Base-by-base conservation (phyloP, 1,140 invertebrate genomes). In the Drosophila lacertosa region DNA sequence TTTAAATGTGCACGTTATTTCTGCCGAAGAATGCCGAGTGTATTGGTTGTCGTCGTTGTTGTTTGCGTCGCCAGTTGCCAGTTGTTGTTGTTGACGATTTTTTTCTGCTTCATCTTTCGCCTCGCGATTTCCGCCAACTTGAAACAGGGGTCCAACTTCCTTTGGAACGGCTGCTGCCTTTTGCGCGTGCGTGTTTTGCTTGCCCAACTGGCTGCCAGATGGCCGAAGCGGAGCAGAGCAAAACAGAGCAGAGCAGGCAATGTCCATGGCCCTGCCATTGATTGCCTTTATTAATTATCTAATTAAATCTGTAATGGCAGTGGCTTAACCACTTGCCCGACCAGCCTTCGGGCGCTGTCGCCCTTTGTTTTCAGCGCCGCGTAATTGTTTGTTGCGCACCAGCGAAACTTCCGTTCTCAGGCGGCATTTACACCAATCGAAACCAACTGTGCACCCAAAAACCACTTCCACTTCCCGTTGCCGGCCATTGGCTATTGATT, bases 281-380 rank as follows among this genome's bases (percentile, higher is more conserved):
- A 86, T 88, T 86, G 81, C 82, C 86, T 88, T 86, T 86, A 86
- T 86, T 86, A 86, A 86, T 86, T 86, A 86, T 86, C 86, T 88
- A 88, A 86, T 86, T 86, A 86, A 86, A 86, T 86, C 82, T 86
- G 81, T 84, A 84, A 84, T 84, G 66, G 67, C 77, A 77, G 82
- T 51, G 60, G 57, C 60, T 58, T 32, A 62, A 65, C 62, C 62
- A 54, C 62, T 71, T 65, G 54, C 20, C 33, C 22, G 45, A n/a
- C n/a, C 40, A 33, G 32, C 44, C 29, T 13, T 33, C 26, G 6
- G 11, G 24, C 42, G 39, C 42, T 67, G 13, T 55, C 16, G 37
- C 48, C 57, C 50, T 59, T 66, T 74, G 70, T 80, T 55, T 55
- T 74, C 63, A 75, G 54, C 65, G 53, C 26, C 80, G 75, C 75